A percentile compares a stretch with the other conserved stretches of the same genome.
phyloP scores from a whole-genome alignment of 2,113 vertebrate species.

The Candoia aspera region DNA sequence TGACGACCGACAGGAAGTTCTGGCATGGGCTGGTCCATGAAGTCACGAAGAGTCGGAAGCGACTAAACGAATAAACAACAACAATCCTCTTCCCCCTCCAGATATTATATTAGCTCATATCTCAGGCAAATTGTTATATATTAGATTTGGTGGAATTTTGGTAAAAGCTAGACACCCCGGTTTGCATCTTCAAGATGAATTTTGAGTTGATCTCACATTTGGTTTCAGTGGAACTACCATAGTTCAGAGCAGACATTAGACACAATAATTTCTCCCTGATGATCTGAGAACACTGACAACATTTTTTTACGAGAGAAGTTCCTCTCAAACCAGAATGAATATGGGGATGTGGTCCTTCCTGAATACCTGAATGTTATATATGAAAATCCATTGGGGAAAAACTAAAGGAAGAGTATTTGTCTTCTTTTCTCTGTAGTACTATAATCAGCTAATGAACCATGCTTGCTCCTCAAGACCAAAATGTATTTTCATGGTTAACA shows the following conservation, averaged over 20 bases:
- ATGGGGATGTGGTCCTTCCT: background rate
- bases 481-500: background rate
- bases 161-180: background rate
- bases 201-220: background rate
- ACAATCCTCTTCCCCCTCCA: too few relatives aligned
- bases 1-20: too few relatives aligned
- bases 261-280: background rate
- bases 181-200: background rate
- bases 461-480: background rate
- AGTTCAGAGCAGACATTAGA: background rate
- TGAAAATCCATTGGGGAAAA: background rate
- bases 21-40: too few relatives aligned
- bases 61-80: too few relatives aligned
- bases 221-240: background rate
- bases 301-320: background rate
- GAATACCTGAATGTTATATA: background rate
- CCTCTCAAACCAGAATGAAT: background rate
- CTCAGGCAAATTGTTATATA: conserved; percentile 18
- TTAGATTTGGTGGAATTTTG: background rate
- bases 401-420: background rate
- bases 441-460: background rate
- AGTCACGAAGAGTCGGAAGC: too few relatives aligned
- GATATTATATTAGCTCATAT: background rate
- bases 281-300: background rate
- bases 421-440: background rate